These are phyloP conservation scores for Pandion haliaetus DNA, from an alignment of 2,113 vertebrate genomes.

Conservation along the genomic window DNA sequence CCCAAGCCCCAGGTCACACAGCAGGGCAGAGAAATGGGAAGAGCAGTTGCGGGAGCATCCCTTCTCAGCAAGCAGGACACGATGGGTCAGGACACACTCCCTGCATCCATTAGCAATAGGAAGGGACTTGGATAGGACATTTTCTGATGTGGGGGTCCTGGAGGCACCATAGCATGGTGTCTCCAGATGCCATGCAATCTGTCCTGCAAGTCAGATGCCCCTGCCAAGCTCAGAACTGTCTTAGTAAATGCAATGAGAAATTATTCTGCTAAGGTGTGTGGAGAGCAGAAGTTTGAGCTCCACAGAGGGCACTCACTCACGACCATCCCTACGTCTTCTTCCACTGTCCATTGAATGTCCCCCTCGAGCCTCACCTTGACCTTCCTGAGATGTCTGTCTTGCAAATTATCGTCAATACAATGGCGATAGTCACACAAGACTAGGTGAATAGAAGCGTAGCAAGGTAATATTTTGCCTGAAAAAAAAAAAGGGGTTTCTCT, in stretches of 20 bases:
- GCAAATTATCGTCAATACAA: not conserved
- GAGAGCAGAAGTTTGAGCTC: not conserved
- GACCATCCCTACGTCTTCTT: not conserved
- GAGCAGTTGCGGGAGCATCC: not conserved
- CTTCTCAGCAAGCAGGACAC: not conserved
- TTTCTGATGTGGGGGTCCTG: not conserved
- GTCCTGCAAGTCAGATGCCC: not conserved
- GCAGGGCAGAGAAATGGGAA: not conserved
- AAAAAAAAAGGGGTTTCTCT: fast-evolving
- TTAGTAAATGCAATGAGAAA: not conserved
- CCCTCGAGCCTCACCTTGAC: not conserved
- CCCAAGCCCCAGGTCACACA: fast-evolving
- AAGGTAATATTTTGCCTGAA: not conserved
- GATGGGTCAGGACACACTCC: not conserved
- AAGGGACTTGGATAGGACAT: not conserved
- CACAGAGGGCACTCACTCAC: not conserved
- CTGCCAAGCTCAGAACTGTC: not conserved
- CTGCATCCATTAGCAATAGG: not conserved
- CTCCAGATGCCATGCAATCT: not conserved
- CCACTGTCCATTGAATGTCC: fast-evolving
- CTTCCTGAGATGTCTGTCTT: not conserved
- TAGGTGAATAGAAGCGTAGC: not conserved
- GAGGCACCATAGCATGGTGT: fast-evolving
- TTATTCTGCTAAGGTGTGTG: not conserved
- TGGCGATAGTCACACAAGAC: fast-evolving